Conservation (phyloP, 2,797 vertebrate species). For the Cyclura pinguis region DNA sequence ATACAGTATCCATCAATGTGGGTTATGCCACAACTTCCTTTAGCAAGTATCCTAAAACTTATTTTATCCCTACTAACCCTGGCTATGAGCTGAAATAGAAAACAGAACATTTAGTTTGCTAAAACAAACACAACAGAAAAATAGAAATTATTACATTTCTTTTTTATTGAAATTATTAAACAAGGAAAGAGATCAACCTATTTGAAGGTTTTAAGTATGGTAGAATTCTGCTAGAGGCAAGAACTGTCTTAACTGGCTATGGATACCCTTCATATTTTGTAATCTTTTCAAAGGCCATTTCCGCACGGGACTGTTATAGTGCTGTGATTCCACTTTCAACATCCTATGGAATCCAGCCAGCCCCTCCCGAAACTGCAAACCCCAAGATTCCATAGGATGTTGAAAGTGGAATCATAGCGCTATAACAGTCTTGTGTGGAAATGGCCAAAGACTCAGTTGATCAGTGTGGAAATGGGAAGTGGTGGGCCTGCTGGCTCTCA, state of each 20-base stretch:
- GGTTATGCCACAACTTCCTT: conserved; percentile 60
- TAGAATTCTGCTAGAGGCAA: conserved; percentile 17
- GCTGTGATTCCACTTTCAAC: too few species aligned
- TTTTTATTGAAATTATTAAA: conserved; percentile 44
- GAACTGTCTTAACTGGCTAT: neutral
- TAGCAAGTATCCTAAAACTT: conserved; percentile 20
- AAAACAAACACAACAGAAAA: conserved; percentile 36
- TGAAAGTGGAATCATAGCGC: too few species aligned
- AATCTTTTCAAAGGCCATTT: too few species aligned
- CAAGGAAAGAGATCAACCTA: conserved; percentile 39
- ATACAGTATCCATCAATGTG: conserved; percentile 19
- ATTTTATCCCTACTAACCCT: conserved; percentile 10
- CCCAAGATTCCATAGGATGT: too few species aligned
- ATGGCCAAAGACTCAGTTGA: neutral
- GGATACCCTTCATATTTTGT: neutral
- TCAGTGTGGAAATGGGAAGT: neutral
- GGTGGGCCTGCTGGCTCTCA: neutral
- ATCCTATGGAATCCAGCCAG: too few species aligned
- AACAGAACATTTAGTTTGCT: conserved; percentile 40
- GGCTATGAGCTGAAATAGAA: conserved; percentile 44
- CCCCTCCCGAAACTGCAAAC: too few species aligned
- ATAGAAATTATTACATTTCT: conserved; percentile 5
- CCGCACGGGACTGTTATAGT: too few species aligned
- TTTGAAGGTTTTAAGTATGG: conserved; percentile 4
- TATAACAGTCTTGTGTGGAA: too few species aligned